Evolutionary conservation across 2,797 vertebrate genomes (phyloP).

Genomic region (Percopsis omiscomaycus): DNA sequence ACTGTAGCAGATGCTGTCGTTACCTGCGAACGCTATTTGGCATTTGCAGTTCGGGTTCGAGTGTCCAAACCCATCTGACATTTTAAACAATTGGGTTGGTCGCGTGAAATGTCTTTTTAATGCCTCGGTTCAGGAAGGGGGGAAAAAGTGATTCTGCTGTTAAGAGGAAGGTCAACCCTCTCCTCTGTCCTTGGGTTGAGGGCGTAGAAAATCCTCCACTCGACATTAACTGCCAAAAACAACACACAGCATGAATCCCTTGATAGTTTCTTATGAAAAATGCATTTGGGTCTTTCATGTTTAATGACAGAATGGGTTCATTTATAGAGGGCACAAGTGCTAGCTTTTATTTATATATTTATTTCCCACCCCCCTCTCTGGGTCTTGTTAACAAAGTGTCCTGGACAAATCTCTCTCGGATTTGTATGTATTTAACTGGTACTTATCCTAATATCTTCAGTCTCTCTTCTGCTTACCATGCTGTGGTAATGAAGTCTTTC

Average conservation of each 20-base stretch:
- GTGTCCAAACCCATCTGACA: slow-evolving; percentile 16
- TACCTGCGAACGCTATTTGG: not conserved
- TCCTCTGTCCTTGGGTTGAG: not conserved
- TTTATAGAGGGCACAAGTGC: not conserved
- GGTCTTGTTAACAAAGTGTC: not conserved
- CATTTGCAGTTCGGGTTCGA: slow-evolving; percentile 14
- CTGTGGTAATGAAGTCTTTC: slow-evolving; percentile 39
- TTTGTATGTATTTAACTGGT: not conserved
- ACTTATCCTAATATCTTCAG: slow-evolving; percentile 8
- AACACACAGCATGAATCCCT: slow-evolving; percentile 39
- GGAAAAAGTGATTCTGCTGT: slow-evolving; percentile 18
- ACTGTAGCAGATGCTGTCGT: slow-evolving; percentile 6
- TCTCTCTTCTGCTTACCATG: not conserved
- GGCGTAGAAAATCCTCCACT: slow-evolving; percentile 7
- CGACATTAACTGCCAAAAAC: slow-evolving; percentile 43
- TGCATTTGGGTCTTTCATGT: slow-evolving; percentile 34
- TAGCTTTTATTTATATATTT: not conserved
- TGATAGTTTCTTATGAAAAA: slow-evolving; percentile 52
- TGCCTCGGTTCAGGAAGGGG: slow-evolving; percentile 12
- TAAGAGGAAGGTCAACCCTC: slow-evolving; percentile 39
- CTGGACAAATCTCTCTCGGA: too few species aligned
- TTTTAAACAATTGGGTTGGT: slow-evolving; percentile 18
- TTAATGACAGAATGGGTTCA: slow-evolving; percentile 45
- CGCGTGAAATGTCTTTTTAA: slow-evolving; percentile 7
- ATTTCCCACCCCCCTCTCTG: not conserved